Evolutionary conservation across 2,797 vertebrate genomes (phyloP), one percentile per base, ranked within the genome.

Genomic region (Cossypha heuglini): DNA sequence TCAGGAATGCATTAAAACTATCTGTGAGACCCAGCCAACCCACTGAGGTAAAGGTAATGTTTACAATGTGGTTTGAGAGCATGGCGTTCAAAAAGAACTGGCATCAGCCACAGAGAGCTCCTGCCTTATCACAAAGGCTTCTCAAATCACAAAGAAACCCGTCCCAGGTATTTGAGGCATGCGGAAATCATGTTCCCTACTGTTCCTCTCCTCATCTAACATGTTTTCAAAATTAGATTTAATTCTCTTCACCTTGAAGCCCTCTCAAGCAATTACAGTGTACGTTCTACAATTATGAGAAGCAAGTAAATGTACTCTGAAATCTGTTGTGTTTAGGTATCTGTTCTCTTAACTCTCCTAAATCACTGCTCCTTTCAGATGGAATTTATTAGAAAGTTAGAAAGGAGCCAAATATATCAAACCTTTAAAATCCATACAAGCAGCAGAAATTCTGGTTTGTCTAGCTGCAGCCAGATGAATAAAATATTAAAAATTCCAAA

Each of bases 11-110:
- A 92, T 48, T 81, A 72, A 87, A 63, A 67, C 59, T 16, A 84
- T 64, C 76, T 63, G 15, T 72, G 94, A 96, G 92, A 93, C 73
- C 49, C 14, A 61, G 90, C 77, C 97, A 97, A 78, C 33, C 77
- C 75, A 81, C 88, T 82, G 93, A 40, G 18, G 90, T 43, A 86
- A 82, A 89, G 92, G 84, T 59, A 79, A 67, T 3, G 10, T 84
- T 75, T 71, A 93, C 85, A 90, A 33, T 42, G 57, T 76, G 91
- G 81, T 93, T 93, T 93, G 61, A 94, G 75, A 95, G 89, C 31
- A 76, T 1, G 8, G 83, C 57, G 59, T 16, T 90, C 91, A 93
- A 85, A 83, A 83, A 72, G 46, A 88, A 54, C 38, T 72, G 62
- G 48, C 84, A 92, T 64, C 29, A 57, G 61, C 24, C 73, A 91